Evolutionary conservation across 2,113 vertebrate genomes (phyloP).

Genomic region (Gasterosteus nipponicus): DNA sequence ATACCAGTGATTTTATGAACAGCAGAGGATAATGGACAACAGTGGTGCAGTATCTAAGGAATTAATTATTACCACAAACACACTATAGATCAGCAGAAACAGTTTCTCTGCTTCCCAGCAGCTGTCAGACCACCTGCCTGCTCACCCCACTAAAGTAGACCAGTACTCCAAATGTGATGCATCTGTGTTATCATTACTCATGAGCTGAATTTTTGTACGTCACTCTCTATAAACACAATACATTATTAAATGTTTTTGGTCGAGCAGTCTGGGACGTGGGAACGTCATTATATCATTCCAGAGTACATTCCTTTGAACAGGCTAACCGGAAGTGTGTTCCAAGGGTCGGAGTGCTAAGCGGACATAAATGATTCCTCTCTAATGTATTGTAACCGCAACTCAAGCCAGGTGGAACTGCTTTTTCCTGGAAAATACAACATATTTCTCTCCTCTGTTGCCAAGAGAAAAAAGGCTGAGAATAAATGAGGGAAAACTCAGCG

Average conservation of each 20-base stretch:
- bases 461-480: neutral
- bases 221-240: slow-evolving; percentile 43
- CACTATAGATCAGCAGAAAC: slow-evolving; percentile 17
- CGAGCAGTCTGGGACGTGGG: slow-evolving; percentile 33
- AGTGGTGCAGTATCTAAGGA: neutral
- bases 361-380: slow-evolving; percentile 51
- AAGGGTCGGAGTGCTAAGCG: slow-evolving; percentile 43
- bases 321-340: slow-evolving; percentile 60
- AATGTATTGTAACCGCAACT: slow-evolving; percentile 37
- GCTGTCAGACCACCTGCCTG: slow-evolving; percentile 58
- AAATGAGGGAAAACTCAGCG: slow-evolving; percentile 18
- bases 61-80: slow-evolving; percentile 22
- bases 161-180: slow-evolving; percentile 19
- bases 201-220: slow-evolving; percentile 4
- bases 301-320: slow-evolving; percentile 53
- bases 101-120: slow-evolving; percentile 39
- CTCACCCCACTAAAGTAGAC: slow-evolving; percentile 20
- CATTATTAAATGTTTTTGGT: slow-evolving; percentile 48
- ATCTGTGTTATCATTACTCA: slow-evolving; percentile 41
- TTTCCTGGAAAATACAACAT: slow-evolving; percentile 37
- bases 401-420: slow-evolving; percentile 42
- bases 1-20: neutral
- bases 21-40: neutral
- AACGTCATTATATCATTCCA: slow-evolving; percentile 63
- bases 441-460: slow-evolving; percentile 25